These are phyloP conservation scores for Diplazon laetatorius DNA, from an alignment of 2,888 invertebrate species.

Conservation along the genomic window DNA sequence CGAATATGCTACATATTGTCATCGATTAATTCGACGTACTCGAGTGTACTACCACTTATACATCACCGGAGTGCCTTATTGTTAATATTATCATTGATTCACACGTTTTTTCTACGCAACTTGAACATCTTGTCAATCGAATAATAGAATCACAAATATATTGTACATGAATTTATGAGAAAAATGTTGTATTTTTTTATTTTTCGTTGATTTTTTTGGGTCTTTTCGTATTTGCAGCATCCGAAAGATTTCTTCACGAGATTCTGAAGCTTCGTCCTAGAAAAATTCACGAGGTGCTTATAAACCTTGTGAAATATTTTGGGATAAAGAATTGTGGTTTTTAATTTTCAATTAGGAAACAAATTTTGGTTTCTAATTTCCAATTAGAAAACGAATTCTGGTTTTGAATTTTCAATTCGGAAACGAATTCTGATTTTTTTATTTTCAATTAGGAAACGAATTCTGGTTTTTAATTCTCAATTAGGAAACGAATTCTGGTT, in stretches of 20 bases:
- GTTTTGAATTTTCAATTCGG: no score
- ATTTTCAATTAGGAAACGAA: no score
- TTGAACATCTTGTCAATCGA: conserved; percentile 67
- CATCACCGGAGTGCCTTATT: conserved; percentile 57
- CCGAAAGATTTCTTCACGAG: no score
- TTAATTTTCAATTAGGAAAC: no score
- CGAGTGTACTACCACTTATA: conserved; percentile 57
- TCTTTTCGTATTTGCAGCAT: neutral
- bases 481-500: no score
- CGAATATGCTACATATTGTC: neutral
- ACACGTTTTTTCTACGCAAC: conserved; percentile 70
- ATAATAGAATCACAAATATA: conserved; percentile 49
- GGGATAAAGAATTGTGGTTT: no score
- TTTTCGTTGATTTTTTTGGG: neutral
- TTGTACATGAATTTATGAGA: conserved; percentile 43
- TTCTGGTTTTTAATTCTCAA: no score
- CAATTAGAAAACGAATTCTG: no score
- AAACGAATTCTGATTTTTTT: no score
- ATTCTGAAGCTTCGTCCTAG: neutral
- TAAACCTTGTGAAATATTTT: no score
- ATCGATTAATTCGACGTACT: conserved; percentile 42
- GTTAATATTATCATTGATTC: conserved; percentile 27
- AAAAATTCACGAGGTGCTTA: no score
- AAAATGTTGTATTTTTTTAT: neutral
- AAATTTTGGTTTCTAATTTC: no score